A percentile compares a stretch with the other conserved stretches of the same genome.
phyloP scores from a whole-genome alignment of 2,888 invertebrate species.

The Yponomeuta malinellus region DNA sequence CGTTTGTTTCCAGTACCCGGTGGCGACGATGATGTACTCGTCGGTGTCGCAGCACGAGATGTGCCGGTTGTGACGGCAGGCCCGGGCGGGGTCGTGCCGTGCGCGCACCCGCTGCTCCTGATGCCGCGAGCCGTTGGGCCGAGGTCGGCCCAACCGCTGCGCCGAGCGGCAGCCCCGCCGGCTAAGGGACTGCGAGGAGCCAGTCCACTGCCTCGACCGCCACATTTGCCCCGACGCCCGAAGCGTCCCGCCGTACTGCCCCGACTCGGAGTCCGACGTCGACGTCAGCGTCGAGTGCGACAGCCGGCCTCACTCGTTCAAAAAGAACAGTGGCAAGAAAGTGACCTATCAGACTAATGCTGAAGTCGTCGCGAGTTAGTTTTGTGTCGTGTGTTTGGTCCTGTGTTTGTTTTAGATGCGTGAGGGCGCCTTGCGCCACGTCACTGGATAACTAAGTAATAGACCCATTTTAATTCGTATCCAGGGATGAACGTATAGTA shows the following conservation, averaged over 20 bases:
- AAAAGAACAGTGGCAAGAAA: conserved; percentile 47
- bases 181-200: conserved; percentile 40
- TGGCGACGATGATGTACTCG: conserved; percentile 76
- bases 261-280: conserved; percentile 59
- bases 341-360: conserved; percentile 65
- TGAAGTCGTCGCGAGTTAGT: conserved; percentile 47
- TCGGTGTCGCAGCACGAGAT: conserved; percentile 80
- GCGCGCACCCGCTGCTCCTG: conserved; percentile 59
- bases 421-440: neutral
- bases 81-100: conserved; percentile 59
- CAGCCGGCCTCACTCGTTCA: conserved; percentile 55
- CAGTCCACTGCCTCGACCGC: conserved; percentile 49
- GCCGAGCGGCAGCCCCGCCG: conserved; percentile 33
- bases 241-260: conserved; percentile 35
- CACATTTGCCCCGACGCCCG: conserved; percentile 36
- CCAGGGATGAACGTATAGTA: too few species aligned
- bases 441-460: too few species aligned
- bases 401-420: neutral
- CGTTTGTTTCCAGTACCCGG: conserved; percentile 61
- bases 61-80: conserved; percentile 81
- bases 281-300: conserved; percentile 64
- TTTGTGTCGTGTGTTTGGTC: conserved; percentile 16
- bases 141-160: conserved; percentile 42
- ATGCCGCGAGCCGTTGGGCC: conserved; percentile 53
- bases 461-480: too few species aligned